Conservation (phyloP, 2,113 vertebrate species). For the Bagarius yarrelli region DNA sequence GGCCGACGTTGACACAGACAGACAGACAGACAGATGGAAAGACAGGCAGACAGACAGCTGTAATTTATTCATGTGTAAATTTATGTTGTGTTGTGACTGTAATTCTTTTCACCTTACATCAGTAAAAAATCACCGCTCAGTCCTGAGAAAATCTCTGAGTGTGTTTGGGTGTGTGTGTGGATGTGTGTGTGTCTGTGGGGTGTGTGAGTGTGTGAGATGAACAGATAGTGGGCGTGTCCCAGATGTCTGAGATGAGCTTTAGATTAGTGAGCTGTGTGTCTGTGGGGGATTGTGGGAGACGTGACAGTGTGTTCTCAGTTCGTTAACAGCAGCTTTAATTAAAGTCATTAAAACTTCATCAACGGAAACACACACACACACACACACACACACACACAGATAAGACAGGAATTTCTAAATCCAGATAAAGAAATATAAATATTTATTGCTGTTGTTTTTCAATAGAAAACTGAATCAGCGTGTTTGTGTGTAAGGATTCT, state of each 20-base stretch:
- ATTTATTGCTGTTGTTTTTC: not conserved
- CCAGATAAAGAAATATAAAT: not conserved
- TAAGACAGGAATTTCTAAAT: not conserved
- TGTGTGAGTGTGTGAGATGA: conserved; percentile 43
- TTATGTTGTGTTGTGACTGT: no score
- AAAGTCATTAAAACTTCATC: conserved; percentile 14
- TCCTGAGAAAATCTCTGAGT: conserved; percentile 16
- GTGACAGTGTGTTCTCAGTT: conserved; percentile 46
- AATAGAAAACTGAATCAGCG: not conserved
- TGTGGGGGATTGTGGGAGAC: conserved; percentile 38
- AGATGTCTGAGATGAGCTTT: conserved; percentile 56
- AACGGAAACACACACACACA: conserved; percentile 6
- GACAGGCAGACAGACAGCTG: not conserved
- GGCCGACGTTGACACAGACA: not conserved
- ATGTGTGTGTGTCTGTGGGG: no score
- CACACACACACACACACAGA: not conserved
- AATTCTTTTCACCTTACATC: no score
- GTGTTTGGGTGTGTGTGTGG: conserved; percentile 6
- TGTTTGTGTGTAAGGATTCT: not conserved
- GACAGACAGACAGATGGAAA: not conserved
- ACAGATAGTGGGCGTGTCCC: conserved; percentile 53
- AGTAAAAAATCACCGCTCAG: not conserved
- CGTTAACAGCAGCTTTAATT: conserved; percentile 51
- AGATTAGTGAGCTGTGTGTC: conserved; percentile 52
- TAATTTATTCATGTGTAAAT: no score